Evolutionary conservation across 2,888 invertebrate genomes (phyloP).

Genomic region (Ceramica pisi): DNA sequence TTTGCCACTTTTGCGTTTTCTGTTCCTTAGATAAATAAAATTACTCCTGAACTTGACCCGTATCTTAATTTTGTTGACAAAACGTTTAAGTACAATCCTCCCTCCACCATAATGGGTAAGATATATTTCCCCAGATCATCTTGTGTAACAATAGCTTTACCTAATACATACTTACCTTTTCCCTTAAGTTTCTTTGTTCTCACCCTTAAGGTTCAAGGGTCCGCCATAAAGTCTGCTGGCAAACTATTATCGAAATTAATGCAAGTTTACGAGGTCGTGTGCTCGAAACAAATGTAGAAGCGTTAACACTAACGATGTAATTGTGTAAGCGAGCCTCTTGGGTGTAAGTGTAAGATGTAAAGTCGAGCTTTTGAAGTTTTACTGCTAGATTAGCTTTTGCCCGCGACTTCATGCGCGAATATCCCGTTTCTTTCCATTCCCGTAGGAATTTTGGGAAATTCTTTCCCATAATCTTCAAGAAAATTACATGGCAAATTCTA

Average conservation of each 20-base stretch:
- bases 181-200: constrained; percentile 37
- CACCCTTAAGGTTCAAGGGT: constrained; percentile 42
- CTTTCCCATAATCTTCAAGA: no score
- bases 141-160: constrained; percentile 31
- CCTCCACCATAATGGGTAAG: constrained; percentile 9
- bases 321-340: constrained; percentile 78
- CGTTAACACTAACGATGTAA: constrained; percentile 82
- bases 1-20: no score
- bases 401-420: no score
- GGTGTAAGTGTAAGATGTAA: constrained; percentile 43
- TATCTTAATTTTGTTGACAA: neutral
- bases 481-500: no score
- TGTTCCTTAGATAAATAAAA: neutral
- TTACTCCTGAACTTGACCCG: constrained; percentile 6
- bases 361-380: constrained; percentile 5
- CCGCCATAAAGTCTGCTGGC: constrained; percentile 51
- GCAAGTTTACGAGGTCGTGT: constrained; percentile 76
- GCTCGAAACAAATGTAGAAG: constrained; percentile 80
- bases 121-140: constrained; percentile 22
- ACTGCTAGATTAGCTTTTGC: neutral
- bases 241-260: constrained; percentile 77
- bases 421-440: no score
- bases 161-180: constrained; percentile 44
- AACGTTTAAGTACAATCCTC: constrained; percentile 18
- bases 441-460: no score